Evolutionary conservation across 2,797 vertebrate genomes (phyloP), one percentile per base, ranked within the genome.

Genomic region (Mormyrops boulengeri): DNA sequence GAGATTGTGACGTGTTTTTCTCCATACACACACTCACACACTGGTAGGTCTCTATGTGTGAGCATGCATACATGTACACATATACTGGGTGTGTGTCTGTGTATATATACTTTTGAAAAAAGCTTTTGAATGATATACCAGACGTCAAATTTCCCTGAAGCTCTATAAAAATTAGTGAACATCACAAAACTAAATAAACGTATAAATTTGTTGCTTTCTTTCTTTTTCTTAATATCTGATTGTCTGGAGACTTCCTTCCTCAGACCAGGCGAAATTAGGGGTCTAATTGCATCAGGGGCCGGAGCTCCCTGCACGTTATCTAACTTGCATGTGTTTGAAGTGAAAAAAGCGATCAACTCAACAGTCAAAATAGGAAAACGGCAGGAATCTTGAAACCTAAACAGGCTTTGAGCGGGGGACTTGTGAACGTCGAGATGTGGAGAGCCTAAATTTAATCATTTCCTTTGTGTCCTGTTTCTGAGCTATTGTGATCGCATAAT

Each of bases 401-500:
- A 95, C 93, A 92, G 94, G 92, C 91, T 91, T 91, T 89, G 52
- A 91, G 90, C 91, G 89, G 87, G 80, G 92, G 89, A 90, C 91
- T 92, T 66, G 90, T 92, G 93, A 92, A 94, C 95, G 94, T 95
- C 94, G 94, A 95, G 89, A 95, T 91, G 93, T 93, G 94, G 93
- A 93, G 93, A 92, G 92, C 94, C 92, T 95, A 95, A 95, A 95
- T 96, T 96, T 95, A 96, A 96, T 96, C 95, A 91, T 95, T 95
- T 96, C 95, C 95, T 95, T 94, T 95, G 94, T 95, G 95, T 96
- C 95, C 95, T 95, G 95, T 95, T 96, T 96, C 93, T 93, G 92
- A 93, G 92, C 95, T 94, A 96, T 96, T 96, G 95, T 96, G 95
- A 96, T 94, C 62, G 90, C 93, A 92, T 94, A 93, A 85, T 30